Evolutionary conservation across 2,113 vertebrate species (phyloP), one percentile per base, ranked within the genome.

Genomic region (Callorhinus ursinus): DNA sequence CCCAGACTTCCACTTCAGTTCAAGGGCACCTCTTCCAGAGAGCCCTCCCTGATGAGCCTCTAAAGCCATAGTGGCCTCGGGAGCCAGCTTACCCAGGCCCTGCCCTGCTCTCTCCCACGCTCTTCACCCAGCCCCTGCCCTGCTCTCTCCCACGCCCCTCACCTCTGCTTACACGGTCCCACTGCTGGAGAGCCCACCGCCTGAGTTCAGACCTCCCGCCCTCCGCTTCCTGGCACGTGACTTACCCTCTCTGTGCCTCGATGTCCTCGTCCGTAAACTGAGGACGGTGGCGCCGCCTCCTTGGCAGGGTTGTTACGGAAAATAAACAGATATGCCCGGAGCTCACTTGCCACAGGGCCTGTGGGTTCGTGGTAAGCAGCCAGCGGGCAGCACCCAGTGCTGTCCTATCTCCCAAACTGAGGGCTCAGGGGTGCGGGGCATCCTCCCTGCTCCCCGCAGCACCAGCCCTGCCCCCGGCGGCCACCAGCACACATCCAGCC

Each of bases 321-420:
- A n/a, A 46, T 8, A 36, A n/a, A 11, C 22, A 76, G 72, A 22
- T 2, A 22, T 31, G 18, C 10, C 4, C 0, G 0, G 22, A 49
- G 36, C 59, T 2, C 28, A 2, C 7, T 18, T 0, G 2, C 11
- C 69, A n/a, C 71, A 28, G 61, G 0, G 31, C 8, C 36, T 12
- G 57, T 19, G 53, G 63, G 63, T 21, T 9, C 3, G 0, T 31
- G 76, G 49, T 0, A 4, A 61, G 46, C 10, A 22, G 65, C 49
- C 31, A 0, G 46, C 1, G 2, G 14, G 39, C 0, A 1, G 13
- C 1, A 26, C 13, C 22, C 12, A 14, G n/a, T 10, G 59, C 42
- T 13, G 14, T 46, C 36, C 9, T 4, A 6, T 26, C 1, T 13
- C 46, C 46, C 39, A 3, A 26, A n/a, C 51, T 13, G 5, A 39